phyloP scores from a whole-genome alignment of 2,888 invertebrate genomes.

The Brachynemurus nebulosus region DNA sequence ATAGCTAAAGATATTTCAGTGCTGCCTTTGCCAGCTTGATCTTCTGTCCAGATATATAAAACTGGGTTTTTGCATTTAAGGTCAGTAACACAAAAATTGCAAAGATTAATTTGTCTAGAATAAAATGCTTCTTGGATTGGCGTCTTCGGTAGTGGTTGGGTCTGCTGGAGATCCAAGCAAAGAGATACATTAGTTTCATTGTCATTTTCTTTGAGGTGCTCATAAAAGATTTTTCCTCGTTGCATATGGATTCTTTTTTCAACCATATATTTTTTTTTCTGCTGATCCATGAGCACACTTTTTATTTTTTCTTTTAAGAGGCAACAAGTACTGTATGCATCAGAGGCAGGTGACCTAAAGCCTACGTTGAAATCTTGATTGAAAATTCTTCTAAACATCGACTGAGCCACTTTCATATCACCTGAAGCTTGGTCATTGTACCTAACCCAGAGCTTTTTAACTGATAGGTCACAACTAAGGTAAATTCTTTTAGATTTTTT shows the following conservation, averaged over 20 bases:
- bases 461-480: not conserved
- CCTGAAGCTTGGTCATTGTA: not conserved
- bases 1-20: conserved; percentile 18
- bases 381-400: not conserved
- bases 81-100: conserved; percentile 18
- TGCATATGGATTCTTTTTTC: conserved; percentile 17
- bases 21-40: conserved; percentile 14
- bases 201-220: conserved; percentile 12
- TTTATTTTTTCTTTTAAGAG: conserved; percentile 16
- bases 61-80: conserved; percentile 16
- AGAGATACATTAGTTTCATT: conserved; percentile 14
- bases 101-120: conserved; percentile 18
- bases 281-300: conserved; percentile 5
- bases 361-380: conserved; percentile 17
- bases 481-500: not conserved
- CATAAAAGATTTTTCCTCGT: conserved; percentile 18
- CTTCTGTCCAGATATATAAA: conserved; percentile 19
- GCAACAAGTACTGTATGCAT: conserved; percentile 14
- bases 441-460: not conserved
- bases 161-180: conserved; percentile 21
- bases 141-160: conserved; percentile 19
- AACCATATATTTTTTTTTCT: conserved; percentile 15
- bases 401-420: not conserved
- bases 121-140: conserved; percentile 21
- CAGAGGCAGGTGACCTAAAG: conserved; percentile 18